Evolutionary conservation across 2,888 invertebrate species (phyloP).

Genomic region (Sepioteuthis lessoniana): DNA sequence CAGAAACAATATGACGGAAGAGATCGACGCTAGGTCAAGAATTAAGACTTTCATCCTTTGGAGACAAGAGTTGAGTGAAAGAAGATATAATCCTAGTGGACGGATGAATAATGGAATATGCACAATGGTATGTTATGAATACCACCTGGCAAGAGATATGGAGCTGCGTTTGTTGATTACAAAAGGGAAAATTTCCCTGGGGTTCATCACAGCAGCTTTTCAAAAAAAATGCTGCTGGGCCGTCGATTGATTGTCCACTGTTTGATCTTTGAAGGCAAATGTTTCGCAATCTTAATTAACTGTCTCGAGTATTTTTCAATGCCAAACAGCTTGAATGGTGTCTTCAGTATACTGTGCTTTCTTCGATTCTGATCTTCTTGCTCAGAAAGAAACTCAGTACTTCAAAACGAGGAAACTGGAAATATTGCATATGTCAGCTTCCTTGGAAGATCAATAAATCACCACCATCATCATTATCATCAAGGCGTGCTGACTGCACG

Average conservation of each 20-base stretch:
- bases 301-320: background rate
- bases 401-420: no score
- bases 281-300: background rate
- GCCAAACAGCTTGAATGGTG: no score
- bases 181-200: background rate
- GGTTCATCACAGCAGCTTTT: background rate
- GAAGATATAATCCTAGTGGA: background rate
- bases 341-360: no score
- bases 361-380: no score
- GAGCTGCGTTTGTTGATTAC: background rate
- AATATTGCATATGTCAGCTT: no score
- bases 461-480: no score
- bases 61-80: background rate
- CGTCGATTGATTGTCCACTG: background rate
- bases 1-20: background rate
- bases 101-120: background rate
- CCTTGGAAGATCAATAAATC: no score
- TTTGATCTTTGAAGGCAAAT: background rate
- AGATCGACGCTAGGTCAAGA: background rate
- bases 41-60: background rate
- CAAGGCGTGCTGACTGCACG: no score
- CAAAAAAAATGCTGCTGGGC: background rate
- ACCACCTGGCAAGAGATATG: background rate
- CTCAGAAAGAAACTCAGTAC: accelerated
- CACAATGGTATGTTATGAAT: background rate